Evolutionary conservation across 2,797 vertebrate genomes (phyloP), one percentile per base, ranked within the genome.

Genomic region (Rhinatrema bivittatum): DNA sequence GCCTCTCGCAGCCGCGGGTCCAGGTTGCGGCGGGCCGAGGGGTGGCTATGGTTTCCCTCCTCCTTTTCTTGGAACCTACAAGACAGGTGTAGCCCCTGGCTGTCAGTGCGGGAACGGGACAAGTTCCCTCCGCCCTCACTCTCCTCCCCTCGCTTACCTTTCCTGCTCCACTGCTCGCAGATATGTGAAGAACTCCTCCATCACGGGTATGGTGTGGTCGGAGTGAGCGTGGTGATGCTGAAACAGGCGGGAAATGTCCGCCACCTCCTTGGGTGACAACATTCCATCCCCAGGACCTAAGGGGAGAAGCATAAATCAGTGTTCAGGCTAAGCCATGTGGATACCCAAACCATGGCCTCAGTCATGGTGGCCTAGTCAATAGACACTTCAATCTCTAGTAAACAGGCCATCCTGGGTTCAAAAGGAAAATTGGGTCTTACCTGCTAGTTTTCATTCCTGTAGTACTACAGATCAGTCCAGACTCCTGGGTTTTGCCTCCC

Each of bases 201-300:
- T 10, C 3, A 62, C 38, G 7, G 69, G 32, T 1, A 35, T 26
- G 2, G 34, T 46, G 32, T 40, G 60, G 8, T 60, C 59, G 11
- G n/a, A n/a, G n/a, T 50, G 60, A 7, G 53, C 39, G 22, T 72
- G 63, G 46, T 43, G 62, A 2, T 52, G 41, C 6, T 27, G 33
- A 11, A 74, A 18, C 1, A 77, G 56, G 17, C 66, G 61, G 3
- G 71, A 66, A 14, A 71, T 30, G 2, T 74, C 63, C n/a, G 62
- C 56, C 22, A 65, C 33, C 31, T 65, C 67, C 20, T 20, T 46
- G 0, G 57, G 34, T 9, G 56, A 35, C 6, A 36, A 2, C 4
- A 45, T 34, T 2, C 37, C 44, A 7, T 26, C 51, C 3, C 65
- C 60, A 2, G 42, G 16, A 25, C 52, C 70, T 72, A 33, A 20